Conservation (phyloP, 2,797 vertebrate species). For the Danio aesculapii region DNA sequence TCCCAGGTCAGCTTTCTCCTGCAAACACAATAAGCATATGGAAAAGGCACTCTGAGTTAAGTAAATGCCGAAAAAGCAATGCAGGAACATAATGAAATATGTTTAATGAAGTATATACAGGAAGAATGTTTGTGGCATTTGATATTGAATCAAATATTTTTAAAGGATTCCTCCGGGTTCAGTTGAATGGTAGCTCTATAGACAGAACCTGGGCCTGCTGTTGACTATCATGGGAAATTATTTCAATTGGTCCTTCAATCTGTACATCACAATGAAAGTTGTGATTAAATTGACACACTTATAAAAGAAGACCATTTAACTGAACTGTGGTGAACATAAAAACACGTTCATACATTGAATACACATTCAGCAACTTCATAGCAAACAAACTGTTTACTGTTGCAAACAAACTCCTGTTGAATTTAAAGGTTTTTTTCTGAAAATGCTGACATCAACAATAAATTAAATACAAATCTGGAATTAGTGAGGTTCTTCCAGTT, state of each 20-base stretch:
- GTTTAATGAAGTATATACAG: not conserved
- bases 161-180: not conserved
- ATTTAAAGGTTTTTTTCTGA: too few species aligned
- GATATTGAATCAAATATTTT: not conserved
- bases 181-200: not conserved
- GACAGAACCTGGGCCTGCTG: not conserved
- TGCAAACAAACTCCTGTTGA: too few species aligned
- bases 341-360: not conserved
- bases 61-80: not conserved
- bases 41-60: not conserved
- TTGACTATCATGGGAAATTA: not conserved
- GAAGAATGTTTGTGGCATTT: not conserved
- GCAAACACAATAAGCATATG: constrained; percentile 56
- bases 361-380: not conserved
- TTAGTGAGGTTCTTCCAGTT: too few species aligned
- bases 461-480: too few species aligned
- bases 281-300: not conserved
- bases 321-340: not conserved
- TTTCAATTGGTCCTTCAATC: constrained; percentile 9
- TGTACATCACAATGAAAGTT: not conserved
- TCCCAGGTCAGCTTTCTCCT: constrained; percentile 95
- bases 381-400: not conserved
- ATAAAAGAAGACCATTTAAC: not conserved
- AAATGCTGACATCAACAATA: too few species aligned
- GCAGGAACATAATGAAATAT: not conserved